Base-by-base conservation (phyloP, 2,113 vertebrate genomes). In the Donacobius atricapilla region DNA sequence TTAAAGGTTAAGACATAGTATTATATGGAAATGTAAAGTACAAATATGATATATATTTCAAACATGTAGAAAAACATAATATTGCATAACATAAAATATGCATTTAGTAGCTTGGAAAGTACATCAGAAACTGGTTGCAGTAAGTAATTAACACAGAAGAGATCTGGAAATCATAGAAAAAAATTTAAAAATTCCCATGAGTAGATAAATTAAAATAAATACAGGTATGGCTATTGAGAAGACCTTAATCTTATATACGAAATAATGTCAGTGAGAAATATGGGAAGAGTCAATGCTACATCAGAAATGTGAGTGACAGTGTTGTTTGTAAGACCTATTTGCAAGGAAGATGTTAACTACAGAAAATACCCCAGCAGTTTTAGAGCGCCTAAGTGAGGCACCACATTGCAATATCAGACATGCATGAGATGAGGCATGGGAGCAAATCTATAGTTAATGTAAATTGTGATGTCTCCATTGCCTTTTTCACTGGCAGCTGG, bases 401-500 rank as follows among this genome's bases (percentile, higher is more conserved):
- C 22, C 14, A 7, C 61, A 10, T 21, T 65, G 50, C 75, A 72
- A 17, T 37, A 35, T 21, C n/a, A 70, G 40, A 37, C 28, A 48
- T 45, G 20, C 35, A 51, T 0, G 0, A 77, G 58, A 31, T 37
- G 3, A 50, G 37, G 25, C 23, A 23, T 2, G 18, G 54, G 16
- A 66, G 56, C 6, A 84, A n/a, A 65, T 20, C 18, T 37, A 33
- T 23, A 25, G 58, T 12, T 51, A 9, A 22, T 17, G 21, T 27
- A 73, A 56, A 44, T 15, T 39, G 17, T 31, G 58, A 27, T 24
- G 48, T 18, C 21, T 64, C 27, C 77, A 2, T 22, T 33, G 33
- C 8, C 30, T 50, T 53, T 70, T 42, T 10, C 6, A 1, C 39
- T 72, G 54, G 11, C 79, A 90, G 42, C 40, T 70, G 82, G 39